These are phyloP conservation scores for Esox masquinongy DNA, from an alignment of 2,797 vertebrate genomes.

Conservation along the genomic window DNA sequence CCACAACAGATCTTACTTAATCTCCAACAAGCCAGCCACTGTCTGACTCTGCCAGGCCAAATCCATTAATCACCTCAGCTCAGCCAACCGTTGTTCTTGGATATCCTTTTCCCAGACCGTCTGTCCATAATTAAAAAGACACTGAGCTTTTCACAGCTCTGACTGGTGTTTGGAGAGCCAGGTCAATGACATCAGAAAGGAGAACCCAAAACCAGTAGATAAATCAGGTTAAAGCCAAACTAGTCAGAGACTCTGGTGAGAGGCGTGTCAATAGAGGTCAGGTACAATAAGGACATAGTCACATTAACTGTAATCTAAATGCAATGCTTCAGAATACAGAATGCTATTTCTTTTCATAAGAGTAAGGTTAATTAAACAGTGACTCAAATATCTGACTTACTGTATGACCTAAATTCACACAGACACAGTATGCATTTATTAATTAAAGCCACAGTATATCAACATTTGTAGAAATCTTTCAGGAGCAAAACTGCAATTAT, in stretches of 20 bases:
- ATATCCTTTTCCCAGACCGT: slow-evolving; percentile 16
- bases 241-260: not conserved
- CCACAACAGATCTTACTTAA: slow-evolving; percentile 43
- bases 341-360: not conserved
- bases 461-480: not conserved
- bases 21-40: slow-evolving; percentile 43
- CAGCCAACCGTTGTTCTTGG: slow-evolving; percentile 54
- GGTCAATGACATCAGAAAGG: slow-evolving; percentile 40
- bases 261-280: slow-evolving; percentile 17
- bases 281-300: not conserved
- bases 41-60: slow-evolving; percentile 37
- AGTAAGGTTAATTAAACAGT: not conserved
- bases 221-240: slow-evolving; percentile 10
- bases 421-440: not conserved
- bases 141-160: slow-evolving; percentile 37
- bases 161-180: slow-evolving; percentile 33
- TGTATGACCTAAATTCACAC: not conserved
- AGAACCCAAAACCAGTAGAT: not conserved
- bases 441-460: not conserved
- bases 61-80: slow-evolving; percentile 40
- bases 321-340: not conserved
- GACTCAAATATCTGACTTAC: not conserved
- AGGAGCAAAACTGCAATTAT: not conserved
- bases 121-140: slow-evolving; percentile 25
- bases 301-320: not conserved